A percentile compares a stretch with the other conserved stretches of the same genome.
Evolutionary conservation across 2,113 vertebrate genomes (phyloP).

Genomic region (Pedionomus torquatus): DNA sequence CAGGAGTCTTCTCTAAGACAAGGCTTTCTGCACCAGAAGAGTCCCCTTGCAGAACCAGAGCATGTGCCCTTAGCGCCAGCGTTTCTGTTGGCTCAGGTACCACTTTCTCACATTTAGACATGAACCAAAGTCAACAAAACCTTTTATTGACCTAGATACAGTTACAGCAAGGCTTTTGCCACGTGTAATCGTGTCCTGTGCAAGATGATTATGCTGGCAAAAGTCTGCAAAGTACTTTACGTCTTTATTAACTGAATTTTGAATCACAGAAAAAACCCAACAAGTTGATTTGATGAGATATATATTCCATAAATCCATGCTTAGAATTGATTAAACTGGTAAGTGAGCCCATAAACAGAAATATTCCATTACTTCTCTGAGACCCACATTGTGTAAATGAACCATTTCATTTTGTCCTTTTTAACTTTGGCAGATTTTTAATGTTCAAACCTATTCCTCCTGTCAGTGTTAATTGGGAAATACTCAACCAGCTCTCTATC

Average conservation of each 20-base stretch:
- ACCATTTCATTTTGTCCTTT: not conserved
- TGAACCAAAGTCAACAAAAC: slow-evolving; percentile 3
- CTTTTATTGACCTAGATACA: not conserved
- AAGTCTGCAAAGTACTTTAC: not conserved
- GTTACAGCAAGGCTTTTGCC: not conserved
- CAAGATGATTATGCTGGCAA: not conserved
- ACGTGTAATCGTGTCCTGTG: rapidly evolving
- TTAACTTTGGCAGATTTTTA: not conserved
- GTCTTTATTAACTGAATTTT: not conserved
- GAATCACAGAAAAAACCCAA: not conserved
- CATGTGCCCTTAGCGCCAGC: not conserved
- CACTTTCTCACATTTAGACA: not conserved
- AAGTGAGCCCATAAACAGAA: not conserved
- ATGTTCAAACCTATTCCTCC: not conserved
- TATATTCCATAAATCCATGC: not conserved
- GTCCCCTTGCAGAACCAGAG: not conserved
- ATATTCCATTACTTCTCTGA: not conserved
- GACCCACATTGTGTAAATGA: not conserved
- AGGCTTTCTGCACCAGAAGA: not conserved
- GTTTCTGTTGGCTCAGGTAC: not conserved
- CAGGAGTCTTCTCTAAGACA: not conserved
- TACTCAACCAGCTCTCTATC: not conserved
- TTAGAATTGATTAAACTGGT: not conserved
- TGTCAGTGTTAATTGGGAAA: not conserved
- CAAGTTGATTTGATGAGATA: not conserved